Evolutionary conservation across 2,113 vertebrate species (phyloP), one percentile per base, ranked within the genome.

Genomic region (Cinclus mexicanus): DNA sequence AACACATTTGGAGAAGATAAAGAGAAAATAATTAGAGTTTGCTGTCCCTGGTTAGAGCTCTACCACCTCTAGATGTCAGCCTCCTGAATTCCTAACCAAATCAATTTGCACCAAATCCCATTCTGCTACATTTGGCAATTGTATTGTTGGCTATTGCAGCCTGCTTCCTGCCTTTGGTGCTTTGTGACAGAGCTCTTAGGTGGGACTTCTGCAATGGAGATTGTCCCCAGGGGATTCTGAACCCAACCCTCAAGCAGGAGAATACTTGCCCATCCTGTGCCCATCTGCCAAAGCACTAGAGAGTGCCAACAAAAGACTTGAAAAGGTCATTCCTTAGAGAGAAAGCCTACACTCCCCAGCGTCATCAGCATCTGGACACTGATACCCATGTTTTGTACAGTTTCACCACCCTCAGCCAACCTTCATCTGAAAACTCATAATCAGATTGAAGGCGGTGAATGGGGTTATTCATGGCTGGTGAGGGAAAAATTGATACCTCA

Each of bases 401-500:
- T 35, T 56, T 25, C 61, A 91, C 53, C 44, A 49, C 15, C 37
- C n/a, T 37, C 67, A 49, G 41, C 20, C 89, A 92, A 11, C 37
- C 53, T 89, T 71, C 57, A n/a, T 56, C 60, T 11, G 8, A 84
- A 50, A 57, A 46, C 53, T 87, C 53, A 28, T 29, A 65, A 84
- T 46, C 75, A 63, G 64, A 55, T 18, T 80, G 86, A 74, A 77
- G 63, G 67, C 67, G 16, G 0, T 53, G 74, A 83, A 69, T 70
- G 57, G 67, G 8, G 25, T 57, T 57, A 57, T 70, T 94, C 85
- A 60, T 0, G 2, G 63, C 50, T 94, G 28, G 16, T 47, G 71
- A 90, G 59, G 55, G 64, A 44, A 85, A 93, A 86, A 64, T 35
- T 84, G 84, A 41, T 91, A 60, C 46, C 35, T 94, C 65, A 44